phyloP scores from a whole-genome alignment of 2,888 invertebrate genomes.

The Patella pellucida region DNA sequence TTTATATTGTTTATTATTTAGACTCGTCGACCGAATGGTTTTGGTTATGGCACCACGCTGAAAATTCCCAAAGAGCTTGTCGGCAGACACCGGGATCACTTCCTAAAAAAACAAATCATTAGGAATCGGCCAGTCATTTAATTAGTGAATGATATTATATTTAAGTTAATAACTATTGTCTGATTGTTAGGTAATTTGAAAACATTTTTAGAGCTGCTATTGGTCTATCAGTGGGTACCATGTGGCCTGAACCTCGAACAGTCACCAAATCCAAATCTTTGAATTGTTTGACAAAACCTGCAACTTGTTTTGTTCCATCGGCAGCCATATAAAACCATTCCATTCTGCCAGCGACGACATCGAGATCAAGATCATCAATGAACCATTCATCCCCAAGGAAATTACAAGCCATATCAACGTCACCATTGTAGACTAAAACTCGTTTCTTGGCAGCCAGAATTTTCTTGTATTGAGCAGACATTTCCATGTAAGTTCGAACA shows the following conservation, averaged over 20 bases:
- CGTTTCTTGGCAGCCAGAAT: slow-evolving; percentile 56
- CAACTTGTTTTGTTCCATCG: slow-evolving; percentile 52
- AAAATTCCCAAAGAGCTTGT: too few relatives aligned
- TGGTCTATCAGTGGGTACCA: not conserved
- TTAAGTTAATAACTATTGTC: too few relatives aligned
- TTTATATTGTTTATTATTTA: too few relatives aligned
- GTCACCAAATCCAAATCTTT: slow-evolving; percentile 54
- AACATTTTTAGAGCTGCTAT: not conserved
- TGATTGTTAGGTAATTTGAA: not conserved
- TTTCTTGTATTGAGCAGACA: slow-evolving; percentile 58
- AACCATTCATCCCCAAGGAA: slow-evolving; percentile 73
- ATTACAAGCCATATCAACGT: slow-evolving; percentile 73
- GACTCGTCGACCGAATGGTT: too few relatives aligned
- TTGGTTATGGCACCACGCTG: too few relatives aligned
- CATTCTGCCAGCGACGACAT: slow-evolving; percentile 36
- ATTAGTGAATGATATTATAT: too few relatives aligned
- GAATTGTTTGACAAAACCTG: slow-evolving; percentile 59
- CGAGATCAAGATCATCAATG: slow-evolving; percentile 61
- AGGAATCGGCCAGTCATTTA: too few relatives aligned
- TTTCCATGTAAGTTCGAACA: slow-evolving; percentile 43
- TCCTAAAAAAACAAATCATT: too few relatives aligned
- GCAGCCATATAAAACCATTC: slow-evolving; percentile 50
- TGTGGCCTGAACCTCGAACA: slow-evolving; percentile 40
- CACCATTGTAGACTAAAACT: slow-evolving; percentile 73
- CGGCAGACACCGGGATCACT: too few relatives aligned